These are phyloP conservation scores for Struthidea cinerea DNA, from an alignment of 2,113 vertebrate genomes.

Conservation along the genomic window DNA sequence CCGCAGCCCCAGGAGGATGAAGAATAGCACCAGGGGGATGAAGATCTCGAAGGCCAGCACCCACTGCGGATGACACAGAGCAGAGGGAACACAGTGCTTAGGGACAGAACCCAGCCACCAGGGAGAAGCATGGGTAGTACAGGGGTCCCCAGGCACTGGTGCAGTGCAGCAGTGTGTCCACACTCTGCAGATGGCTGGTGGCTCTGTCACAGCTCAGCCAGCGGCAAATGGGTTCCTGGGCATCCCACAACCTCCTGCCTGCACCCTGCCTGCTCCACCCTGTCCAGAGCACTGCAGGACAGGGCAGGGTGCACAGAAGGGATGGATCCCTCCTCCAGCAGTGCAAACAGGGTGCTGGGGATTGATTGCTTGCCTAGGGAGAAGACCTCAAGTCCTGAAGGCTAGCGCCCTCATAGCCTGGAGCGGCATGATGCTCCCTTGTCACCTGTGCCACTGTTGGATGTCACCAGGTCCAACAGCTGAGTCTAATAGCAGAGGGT, in stretches of 20 bases:
- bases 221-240: neutral
- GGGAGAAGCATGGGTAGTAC: neutral
- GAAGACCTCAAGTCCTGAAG: neutral
- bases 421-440: neutral
- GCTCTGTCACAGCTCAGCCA: neutral
- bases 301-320: neutral
- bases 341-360: neutral
- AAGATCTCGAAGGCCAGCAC: constrained; percentile 96
- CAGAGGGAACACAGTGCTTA: neutral
- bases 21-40: constrained; percentile 94
- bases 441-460: rapidly evolving
- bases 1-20: constrained; percentile 90
- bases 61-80: constrained; percentile 76
- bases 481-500: neutral
- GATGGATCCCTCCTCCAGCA: neutral
- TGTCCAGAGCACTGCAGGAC: neutral
- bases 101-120: neutral
- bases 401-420: neutral
- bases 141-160: rapidly evolving
- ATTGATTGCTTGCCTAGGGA: neutral
- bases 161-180: neutral
- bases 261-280: neutral
- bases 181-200: no score
- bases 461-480: neutral
- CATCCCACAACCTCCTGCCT: neutral